Evolutionary conservation across 2,113 vertebrate species (phyloP).

Genomic region (Xerus inauris): DNA sequence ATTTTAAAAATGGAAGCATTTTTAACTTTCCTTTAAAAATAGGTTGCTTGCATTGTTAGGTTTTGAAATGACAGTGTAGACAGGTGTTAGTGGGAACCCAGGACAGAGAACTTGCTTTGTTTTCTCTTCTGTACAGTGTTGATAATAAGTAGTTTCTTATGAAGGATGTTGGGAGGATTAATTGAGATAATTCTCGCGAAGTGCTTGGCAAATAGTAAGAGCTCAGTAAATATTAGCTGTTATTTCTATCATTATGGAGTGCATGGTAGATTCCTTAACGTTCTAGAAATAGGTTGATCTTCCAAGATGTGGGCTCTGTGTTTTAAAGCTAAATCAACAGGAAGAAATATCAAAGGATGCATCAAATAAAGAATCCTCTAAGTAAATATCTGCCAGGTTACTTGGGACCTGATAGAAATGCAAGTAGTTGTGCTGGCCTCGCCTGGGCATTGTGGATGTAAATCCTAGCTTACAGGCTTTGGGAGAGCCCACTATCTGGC

Average conservation of each 20-base stretch:
- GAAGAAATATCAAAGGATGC: not conserved
- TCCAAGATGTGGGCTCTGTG: not conserved
- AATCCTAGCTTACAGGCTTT: not conserved
- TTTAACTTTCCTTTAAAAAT: not conserved
- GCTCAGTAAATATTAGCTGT: not conserved
- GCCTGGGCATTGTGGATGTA: not conserved
- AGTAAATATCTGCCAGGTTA: not conserved
- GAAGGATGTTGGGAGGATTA: not conserved
- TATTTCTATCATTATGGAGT: not conserved
- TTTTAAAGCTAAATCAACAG: constrained; percentile 11
- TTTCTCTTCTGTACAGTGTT: not conserved
- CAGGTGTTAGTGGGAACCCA: not conserved
- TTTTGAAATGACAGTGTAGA: not conserved
- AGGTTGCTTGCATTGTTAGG: too few relatives aligned
- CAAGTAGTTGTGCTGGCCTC: not conserved
- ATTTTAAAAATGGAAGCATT: not conserved
- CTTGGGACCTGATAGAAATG: not conserved
- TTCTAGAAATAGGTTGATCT: constrained; percentile 5
- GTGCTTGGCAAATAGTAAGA: not conserved
- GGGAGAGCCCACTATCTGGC: not conserved
- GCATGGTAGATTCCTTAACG: not conserved
- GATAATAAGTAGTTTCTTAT: not conserved
- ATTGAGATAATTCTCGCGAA: not conserved
- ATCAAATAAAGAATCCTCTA: not conserved
- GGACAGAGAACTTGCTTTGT: not conserved